Percentiles rank a stretch among this genome's conserved stretches.
Conservation (phyloP, 2,797 vertebrate species). For the Denticeps clupeoides region DNA sequence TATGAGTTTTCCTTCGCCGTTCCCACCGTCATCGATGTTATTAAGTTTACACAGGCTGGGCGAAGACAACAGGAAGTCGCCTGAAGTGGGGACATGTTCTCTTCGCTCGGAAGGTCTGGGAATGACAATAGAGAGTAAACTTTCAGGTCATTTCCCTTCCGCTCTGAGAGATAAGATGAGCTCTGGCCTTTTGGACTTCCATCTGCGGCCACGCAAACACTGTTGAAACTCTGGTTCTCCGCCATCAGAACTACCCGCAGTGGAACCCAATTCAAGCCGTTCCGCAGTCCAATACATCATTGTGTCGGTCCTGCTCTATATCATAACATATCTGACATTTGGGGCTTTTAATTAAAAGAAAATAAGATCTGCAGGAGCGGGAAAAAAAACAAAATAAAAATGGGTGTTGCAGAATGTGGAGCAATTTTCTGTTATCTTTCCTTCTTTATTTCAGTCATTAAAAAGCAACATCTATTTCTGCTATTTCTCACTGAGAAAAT, state of each 20-base stretch:
- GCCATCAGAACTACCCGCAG: slow-evolving; percentile 55
- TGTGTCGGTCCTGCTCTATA: slow-evolving; percentile 23
- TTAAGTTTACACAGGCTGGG: neutral
- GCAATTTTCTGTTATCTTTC: neutral
- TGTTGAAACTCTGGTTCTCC: slow-evolving; percentile 34
- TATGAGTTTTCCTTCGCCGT: neutral
- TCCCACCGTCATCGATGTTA: neutral
- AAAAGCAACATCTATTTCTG: neutral
- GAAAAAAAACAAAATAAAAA: no score
- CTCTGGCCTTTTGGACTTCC: slow-evolving; percentile 8
- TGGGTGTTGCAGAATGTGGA: neutral
- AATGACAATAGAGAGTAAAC: no score
- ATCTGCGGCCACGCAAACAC: slow-evolving; percentile 19
- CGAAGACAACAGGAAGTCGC: no score
- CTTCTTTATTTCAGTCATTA: neutral
- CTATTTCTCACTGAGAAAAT: neutral
- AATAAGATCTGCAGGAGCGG: neutral
- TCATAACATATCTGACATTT: slow-evolving; percentile 35
- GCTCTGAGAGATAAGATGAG: slow-evolving; percentile 46
- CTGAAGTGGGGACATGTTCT: no score
- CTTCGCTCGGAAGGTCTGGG: no score
- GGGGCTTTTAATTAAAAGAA: slow-evolving; percentile 43
- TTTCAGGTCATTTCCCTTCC: slow-evolving; percentile 17
- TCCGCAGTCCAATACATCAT: slow-evolving; percentile 37
- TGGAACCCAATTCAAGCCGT: slow-evolving; percentile 52